phyloP scores from a whole-genome alignment of 2,113 vertebrate genomes.

The Ameiurus melas region DNA sequence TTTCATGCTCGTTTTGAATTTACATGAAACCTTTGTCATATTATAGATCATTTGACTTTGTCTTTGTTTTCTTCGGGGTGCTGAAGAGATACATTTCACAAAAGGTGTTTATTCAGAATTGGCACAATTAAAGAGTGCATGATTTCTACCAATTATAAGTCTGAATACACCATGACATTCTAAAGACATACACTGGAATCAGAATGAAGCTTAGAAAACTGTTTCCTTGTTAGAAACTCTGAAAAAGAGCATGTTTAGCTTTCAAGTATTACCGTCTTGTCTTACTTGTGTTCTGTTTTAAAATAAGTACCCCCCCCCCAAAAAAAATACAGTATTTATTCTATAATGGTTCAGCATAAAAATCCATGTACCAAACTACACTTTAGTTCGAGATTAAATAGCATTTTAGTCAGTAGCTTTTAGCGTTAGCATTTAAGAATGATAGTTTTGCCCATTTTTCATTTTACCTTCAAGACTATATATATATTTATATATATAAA shows the following conservation, averaged over 20 bases:
- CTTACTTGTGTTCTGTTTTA: not conserved
- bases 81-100: not conserved
- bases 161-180: not conserved
- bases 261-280: not conserved
- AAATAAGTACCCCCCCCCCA: not conserved
- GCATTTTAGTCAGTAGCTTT: not conserved
- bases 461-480: not conserved
- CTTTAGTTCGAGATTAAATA: not conserved
- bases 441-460: not conserved
- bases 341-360: not conserved
- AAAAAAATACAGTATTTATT: not conserved
- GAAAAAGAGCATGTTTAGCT: not conserved
- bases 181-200: not conserved
- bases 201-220: not conserved
- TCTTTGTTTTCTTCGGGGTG: not conserved
- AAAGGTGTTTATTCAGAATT: not conserved
- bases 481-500: not conserved
- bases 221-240: not conserved
- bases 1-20: not conserved
- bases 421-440: not conserved
- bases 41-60: not conserved
- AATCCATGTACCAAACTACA: not conserved
- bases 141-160: not conserved
- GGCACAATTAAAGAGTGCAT: not conserved
- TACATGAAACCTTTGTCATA: not conserved